Base-by-base conservation (phyloP, 1,140 invertebrate species). In the Diprion similis region DNA sequence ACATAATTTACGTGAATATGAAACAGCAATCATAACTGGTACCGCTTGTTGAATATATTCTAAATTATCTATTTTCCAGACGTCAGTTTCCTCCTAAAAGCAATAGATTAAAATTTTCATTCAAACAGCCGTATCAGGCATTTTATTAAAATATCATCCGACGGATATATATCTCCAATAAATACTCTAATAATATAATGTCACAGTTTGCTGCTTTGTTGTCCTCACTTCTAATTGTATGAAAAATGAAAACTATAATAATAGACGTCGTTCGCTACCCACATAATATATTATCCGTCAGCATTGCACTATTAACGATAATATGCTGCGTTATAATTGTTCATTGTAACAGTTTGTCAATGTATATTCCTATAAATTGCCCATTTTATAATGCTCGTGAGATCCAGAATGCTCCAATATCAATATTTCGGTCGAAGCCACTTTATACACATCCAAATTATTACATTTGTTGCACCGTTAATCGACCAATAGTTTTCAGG, bases 131-230 rank as follows among this genome's bases (percentile, higher is more conserved):
- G 72, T 75, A 71, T 9, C 13, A 77, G 69, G 75, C 72, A 70
- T 59, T 75, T 80, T 83, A 81, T 82, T 87, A 83, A 84, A 85
- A 85, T 83, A 85, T 77, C 75, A 71, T 82, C 75, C 69, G 65
- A 68, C 70, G n/a, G 64, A 46, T 68, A 70, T 73, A 71, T 76
- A 75, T 76, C 73, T 75, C 77, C 69, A 81, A 84, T 86, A 83
- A 86, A 83, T 84, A 85, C 80, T 85, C 79, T 85, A 82, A 78
- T 85, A 82, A 78, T 83, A 78, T 81, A 83, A 84, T 84, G 83
- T 87, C 83, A 83, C 84, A 82, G 81, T 78, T 84, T 80, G 81
- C 79, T 81, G 82, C 81, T 81, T 83, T 83, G 75, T 76, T 72
- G 24, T 68, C 37, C 65, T 72, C 68, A 37, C 48, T 80, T 71